A percentile compares a stretch with the other conserved stretches of the same genome.
Evolutionary conservation across 2,888 invertebrate species (phyloP).

Genomic region (Lapara coniferarum): DNA sequence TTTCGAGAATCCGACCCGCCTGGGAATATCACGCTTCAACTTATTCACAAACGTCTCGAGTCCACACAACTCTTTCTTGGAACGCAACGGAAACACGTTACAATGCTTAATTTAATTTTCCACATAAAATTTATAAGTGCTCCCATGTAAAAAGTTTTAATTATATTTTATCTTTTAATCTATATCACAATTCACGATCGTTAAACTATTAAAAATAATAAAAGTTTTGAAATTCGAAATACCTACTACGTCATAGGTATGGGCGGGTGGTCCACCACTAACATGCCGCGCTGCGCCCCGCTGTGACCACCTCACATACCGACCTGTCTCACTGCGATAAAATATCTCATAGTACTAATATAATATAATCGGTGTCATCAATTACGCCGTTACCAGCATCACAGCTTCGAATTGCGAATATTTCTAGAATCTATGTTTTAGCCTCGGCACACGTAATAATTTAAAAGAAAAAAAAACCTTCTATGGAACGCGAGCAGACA

Average conservation of each 20-base stretch:
- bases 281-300: slow-evolving; percentile 57
- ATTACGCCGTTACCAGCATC: slow-evolving; percentile 38
- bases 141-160: slow-evolving; percentile 38
- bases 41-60: slow-evolving; percentile 29
- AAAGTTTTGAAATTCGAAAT: slow-evolving; percentile 39
- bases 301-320: slow-evolving; percentile 60
- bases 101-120: slow-evolving; percentile 40
- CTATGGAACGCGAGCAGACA: slow-evolving; percentile 58
- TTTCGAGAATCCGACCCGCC: slow-evolving; percentile 36
- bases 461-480: slow-evolving; percentile 47
- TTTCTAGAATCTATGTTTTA: slow-evolving; percentile 18
- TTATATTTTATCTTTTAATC: slow-evolving; percentile 43
- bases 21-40: slow-evolving; percentile 29
- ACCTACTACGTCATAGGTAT: slow-evolving; percentile 49
- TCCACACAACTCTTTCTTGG: slow-evolving; percentile 30
- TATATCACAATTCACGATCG: slow-evolving; percentile 32
- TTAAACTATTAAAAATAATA: slow-evolving; percentile 33
- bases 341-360: slow-evolving; percentile 40
- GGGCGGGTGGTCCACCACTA: slow-evolving; percentile 65
- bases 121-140: slow-evolving; percentile 33
- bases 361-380: slow-evolving; percentile 36
- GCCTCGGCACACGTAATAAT: slow-evolving; percentile 50
- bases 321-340: slow-evolving; percentile 53
- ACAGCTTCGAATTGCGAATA: slow-evolving; percentile 29
- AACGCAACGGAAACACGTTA: slow-evolving; percentile 31